Percentiles rank a stretch among this genome's conserved stretches.
Conservation (phyloP, 2,797 vertebrate species). For the Coregonus sp. region DNA sequence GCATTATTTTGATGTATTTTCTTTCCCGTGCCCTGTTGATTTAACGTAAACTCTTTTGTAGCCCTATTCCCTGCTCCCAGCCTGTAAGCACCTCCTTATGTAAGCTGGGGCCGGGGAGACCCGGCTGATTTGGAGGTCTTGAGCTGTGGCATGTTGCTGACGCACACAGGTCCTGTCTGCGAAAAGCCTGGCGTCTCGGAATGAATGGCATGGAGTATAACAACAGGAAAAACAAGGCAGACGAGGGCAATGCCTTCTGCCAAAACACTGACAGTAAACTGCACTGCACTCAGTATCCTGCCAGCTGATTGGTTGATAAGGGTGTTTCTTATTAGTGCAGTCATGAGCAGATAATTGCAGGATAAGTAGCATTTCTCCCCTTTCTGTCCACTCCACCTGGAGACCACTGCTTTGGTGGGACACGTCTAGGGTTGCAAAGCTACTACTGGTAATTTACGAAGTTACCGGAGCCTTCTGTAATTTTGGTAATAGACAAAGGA, state of each 20-base stretch:
- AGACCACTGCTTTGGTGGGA: too few relatives aligned
- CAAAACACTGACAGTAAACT: neutral
- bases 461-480: too few relatives aligned
- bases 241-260: neutral
- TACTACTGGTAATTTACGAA: too few relatives aligned
- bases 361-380: too few relatives aligned
- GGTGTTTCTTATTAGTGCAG: slow-evolving; percentile 20
- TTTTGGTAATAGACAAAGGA: too few relatives aligned
- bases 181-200: neutral
- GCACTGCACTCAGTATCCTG: neutral
- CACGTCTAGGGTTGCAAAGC: too few relatives aligned
- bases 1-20: neutral
- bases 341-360: slow-evolving; percentile 20
- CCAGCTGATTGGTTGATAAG: slow-evolving; percentile 15
- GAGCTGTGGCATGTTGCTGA: slow-evolving; percentile 13
- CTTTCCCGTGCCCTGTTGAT: slow-evolving; percentile 21
- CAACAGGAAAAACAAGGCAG: neutral
- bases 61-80: neutral
- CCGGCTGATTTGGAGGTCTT: slow-evolving; percentile 43
- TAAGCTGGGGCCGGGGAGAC: slow-evolving; percentile 20
- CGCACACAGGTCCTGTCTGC: slow-evolving; percentile 1
- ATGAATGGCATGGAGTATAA: neutral
- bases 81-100: slow-evolving; percentile 44
- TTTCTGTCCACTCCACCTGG: too few relatives aligned
- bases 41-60: slow-evolving; percentile 17